Evolutionary conservation across 2,797 vertebrate species (phyloP).

Genomic region (Phrynocephalus guinanensis): DNA sequence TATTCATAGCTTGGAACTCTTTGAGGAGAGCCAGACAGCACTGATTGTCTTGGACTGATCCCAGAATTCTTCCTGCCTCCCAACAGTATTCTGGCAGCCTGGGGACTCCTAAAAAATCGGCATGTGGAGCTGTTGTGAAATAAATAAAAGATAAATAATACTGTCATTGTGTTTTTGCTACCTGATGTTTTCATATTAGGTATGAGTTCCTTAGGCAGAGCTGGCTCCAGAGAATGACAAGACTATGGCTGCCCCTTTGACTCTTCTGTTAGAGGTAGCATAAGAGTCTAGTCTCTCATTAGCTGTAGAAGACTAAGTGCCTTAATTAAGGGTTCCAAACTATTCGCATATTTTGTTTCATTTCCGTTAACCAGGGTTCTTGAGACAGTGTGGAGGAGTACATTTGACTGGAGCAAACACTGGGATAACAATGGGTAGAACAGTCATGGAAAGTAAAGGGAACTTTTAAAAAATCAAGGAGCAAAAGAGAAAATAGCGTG

Average conservation of each 20-base stretch:
- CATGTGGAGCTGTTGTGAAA: neutral
- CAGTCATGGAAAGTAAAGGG: neutral
- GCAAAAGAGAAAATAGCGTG: neutral
- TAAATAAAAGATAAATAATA: slow-evolving; percentile 30
- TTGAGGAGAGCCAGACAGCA: neutral
- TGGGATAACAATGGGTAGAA: neutral
- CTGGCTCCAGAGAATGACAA: neutral
- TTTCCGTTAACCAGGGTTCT: neutral
- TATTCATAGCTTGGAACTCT: neutral
- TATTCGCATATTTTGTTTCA: neutral
- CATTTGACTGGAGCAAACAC: neutral
- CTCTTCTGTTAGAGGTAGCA: neutral
- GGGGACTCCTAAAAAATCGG: neutral
- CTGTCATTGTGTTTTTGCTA: slow-evolving; percentile 6
- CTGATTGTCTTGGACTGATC: slow-evolving; percentile 20
- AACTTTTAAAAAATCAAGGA: neutral
- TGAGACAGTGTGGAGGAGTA: neutral
- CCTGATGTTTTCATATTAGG: no score
- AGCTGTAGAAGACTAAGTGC: neutral
- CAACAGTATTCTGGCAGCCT: neutral
- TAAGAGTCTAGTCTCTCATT: neutral
- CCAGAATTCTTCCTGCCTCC: neutral
- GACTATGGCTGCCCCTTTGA: neutral
- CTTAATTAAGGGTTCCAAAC: neutral
- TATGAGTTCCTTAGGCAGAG: neutral